Base-by-base conservation (phyloP, 2,113 vertebrate species). In the Sminthopsis crassicaudata region DNA sequence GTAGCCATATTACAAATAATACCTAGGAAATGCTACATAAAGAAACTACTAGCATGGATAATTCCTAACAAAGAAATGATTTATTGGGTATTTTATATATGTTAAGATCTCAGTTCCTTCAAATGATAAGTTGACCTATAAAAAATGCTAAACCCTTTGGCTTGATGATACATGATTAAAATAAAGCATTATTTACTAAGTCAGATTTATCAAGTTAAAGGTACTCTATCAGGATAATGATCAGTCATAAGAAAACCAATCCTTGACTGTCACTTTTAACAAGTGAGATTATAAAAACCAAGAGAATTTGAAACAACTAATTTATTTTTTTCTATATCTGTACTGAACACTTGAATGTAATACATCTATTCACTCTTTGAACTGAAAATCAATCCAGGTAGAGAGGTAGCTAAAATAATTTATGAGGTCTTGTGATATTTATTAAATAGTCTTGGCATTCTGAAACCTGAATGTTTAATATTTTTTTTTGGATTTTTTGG, bases 311-410 rank as follows among this genome's bases (percentile, higher is more conserved):
- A 84, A 84, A 84, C n/a, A 84, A 19, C n/a, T 84, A 42, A 76
- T 84, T 67, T 36, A 36, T 67, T 67, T 67, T 57, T 84, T 84
- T 84, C n/a, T 84, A 42, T 19, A 84, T 84, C 42, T 84, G 7
- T 90, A 90, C 90, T 97, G 48, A 95, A 51, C 27, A 93, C 14
- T 90, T 91, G 46, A 90, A 24, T 94, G 50, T 96, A 84, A 91
- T 94, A 53, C 27, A 88, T 94, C 8, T 76, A 93, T 76, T 96
- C 42, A 93, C 48, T 94, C 1, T 94, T 96, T 95, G 46, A 95
- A 95, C 25, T 95, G 94, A 95, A 90, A 94, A 93, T 94, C 92
- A 92, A 46, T 94, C 24, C 42, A 94, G 53, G 11, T 93, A 90
- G 46, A 91, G 2, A 91, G 67, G 84, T 46, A 95, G 24, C n/a